Conservation (phyloP, 2,113 vertebrate genomes). For the Dasyornis broadbenti region DNA sequence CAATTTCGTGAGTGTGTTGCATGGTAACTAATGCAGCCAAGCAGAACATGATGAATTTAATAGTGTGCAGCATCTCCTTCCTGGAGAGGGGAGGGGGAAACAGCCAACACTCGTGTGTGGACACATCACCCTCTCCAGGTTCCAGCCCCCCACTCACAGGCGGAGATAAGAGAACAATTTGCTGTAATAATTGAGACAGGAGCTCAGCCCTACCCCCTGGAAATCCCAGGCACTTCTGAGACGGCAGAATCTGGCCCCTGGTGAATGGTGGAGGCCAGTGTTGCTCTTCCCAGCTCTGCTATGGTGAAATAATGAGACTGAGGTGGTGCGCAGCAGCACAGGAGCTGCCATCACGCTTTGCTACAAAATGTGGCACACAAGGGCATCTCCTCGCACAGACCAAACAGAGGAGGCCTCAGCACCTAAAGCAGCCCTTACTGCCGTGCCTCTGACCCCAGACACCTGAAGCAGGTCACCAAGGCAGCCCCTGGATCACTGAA, state of each 20-base stretch:
- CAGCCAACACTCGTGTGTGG: not conserved
- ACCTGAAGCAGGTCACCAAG: not conserved
- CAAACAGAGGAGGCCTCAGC: not conserved
- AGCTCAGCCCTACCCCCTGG: not conserved
- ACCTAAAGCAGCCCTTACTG: not conserved
- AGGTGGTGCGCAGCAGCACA: not conserved
- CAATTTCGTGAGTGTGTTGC: conserved; percentile 29
- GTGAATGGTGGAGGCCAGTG: not conserved
- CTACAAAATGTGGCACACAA: not conserved
- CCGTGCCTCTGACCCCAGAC: not conserved
- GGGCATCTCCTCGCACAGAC: not conserved
- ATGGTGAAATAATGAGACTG: not conserved
- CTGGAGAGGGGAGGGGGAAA: not conserved
- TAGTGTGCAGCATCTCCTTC: not conserved
- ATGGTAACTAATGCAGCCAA: conserved; percentile 27
- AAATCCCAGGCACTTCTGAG: not conserved
- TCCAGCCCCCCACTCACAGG: not conserved
- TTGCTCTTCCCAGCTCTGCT: not conserved
- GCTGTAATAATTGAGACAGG: not conserved
- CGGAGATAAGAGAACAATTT: conserved; percentile 3
- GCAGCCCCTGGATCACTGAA: not conserved
- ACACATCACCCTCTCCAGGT: not conserved
- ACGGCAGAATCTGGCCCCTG: not conserved
- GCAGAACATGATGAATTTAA: conserved; percentile 29
- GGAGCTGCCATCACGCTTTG: not conserved